Evolutionary conservation across 2,888 invertebrate genomes (phyloP).

Genomic region (Athrips mouffetella): DNA sequence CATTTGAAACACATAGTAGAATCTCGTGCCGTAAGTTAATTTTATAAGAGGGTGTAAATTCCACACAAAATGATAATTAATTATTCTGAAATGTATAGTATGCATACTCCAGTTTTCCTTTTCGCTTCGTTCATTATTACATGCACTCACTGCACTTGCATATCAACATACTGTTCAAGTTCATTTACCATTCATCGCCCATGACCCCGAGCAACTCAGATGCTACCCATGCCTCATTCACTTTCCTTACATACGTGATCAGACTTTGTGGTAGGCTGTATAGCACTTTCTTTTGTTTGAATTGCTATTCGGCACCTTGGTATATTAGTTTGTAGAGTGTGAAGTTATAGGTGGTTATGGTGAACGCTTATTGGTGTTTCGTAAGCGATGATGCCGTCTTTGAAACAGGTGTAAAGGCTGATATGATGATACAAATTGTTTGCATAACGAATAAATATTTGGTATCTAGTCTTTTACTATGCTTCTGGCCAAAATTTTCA

Average conservation of each 20-base stretch:
- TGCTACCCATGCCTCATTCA: constrained; percentile 1
- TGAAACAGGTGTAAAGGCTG: background rate
- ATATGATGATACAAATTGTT: no score
- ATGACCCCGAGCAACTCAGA: constrained; percentile 11
- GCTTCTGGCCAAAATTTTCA: no score
- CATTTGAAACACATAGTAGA: no score
- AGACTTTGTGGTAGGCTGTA: background rate
- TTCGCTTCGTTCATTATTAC: no score
- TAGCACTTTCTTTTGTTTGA: constrained; percentile 11
- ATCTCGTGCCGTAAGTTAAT: no score
- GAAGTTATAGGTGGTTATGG: background rate
- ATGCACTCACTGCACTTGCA: background rate
- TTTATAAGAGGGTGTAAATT: no score
- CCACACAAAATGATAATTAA: no score
- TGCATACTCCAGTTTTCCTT: no score
- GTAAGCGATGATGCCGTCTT: background rate
- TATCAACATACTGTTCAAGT: background rate
- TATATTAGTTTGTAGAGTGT: background rate
- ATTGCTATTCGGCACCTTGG: background rate
- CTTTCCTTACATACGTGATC: background rate
- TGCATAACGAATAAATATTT: no score
- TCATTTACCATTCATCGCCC: constrained; percentile 12
- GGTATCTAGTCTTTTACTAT: no score
- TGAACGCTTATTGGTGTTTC: no score
- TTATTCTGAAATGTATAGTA: no score